Evolutionary conservation across 2,797 vertebrate species (phyloP), one percentile per base, ranked within the genome.

Genomic region (Thaleichthys pacificus): DNA sequence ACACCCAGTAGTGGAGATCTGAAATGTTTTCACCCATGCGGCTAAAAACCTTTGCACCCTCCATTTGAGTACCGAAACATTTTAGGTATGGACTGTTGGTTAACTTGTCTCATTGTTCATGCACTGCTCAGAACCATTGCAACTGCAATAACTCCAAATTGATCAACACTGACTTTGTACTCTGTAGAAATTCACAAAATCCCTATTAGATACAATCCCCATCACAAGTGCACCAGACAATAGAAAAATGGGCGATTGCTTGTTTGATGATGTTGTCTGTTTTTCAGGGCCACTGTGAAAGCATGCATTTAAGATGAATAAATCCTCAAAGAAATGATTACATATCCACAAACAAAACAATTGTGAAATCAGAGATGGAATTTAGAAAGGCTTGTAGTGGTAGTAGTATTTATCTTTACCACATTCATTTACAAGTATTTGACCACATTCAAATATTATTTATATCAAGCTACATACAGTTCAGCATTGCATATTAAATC

Each of bases 41-140:
- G 54, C 62, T 80, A 58, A 72, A 15, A 70, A 67, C 42, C 57
- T 86, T 85, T 66, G 73, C 80, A 82, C 68, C 73, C 80, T 85
- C 79, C 77, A 85, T 88, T 87, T 82, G 76, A 82, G 76, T 77
- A 38, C 74, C 69, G 64, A n/a, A 57, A 69, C 70, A 66, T 85
- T 82, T 81, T 70, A 30, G 67, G 61, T 70, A 70, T 75, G 68
- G 24, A 71, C 69, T 61, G 19, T 63, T 76, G 67, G 35, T 73
- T 80, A 61, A 73, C 61, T 63, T 42, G 28, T 75, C 72, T 12
- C 63, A 58, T 60, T 32, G 54, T 57, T 47, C 12, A 47, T 47
- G 42, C 42, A 47, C 42, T 47, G 42, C 9, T 47, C 42, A 14
- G 2, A 47, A 47, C 42, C 42, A 47, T 47, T 42, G 12, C 2